phyloP scores from a whole-genome alignment of 2,113 vertebrate species.

The Barnardius zonarius region DNA sequence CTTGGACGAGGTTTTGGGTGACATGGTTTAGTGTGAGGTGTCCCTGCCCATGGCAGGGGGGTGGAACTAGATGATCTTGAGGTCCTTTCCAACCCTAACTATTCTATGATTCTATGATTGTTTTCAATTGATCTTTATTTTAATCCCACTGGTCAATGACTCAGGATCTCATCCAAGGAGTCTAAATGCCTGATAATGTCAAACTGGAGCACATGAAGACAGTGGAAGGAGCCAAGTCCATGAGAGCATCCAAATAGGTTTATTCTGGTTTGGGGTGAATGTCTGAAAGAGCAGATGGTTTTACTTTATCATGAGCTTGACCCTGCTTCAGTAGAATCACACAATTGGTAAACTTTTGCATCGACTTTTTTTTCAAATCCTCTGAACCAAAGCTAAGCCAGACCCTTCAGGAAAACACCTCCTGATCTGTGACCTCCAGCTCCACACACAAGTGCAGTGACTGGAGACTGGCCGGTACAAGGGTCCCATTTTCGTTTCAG shows the following conservation, averaged over 20 bases:
- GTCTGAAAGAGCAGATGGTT: neutral
- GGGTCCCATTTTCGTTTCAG: neutral
- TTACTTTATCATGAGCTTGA: neutral
- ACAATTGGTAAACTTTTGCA: neutral
- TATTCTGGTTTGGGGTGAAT: neutral
- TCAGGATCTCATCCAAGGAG: neutral
- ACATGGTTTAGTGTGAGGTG: too few species aligned
- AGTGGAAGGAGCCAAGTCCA: neutral
- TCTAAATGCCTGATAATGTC: neutral
- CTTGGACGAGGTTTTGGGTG: too few species aligned
- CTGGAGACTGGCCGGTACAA: neutral
- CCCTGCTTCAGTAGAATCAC: neutral
- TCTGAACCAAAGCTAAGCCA: neutral
- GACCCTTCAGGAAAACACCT: neutral
- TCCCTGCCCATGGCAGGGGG: too few species aligned
- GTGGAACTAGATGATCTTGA: too few species aligned
- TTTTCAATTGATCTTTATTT: neutral
- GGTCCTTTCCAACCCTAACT: too few species aligned
- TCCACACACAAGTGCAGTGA: neutral
- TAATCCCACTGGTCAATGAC: neutral
- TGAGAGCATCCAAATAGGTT: neutral
- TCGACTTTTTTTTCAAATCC: neutral
- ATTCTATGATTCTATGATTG: too few species aligned
- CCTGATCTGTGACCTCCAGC: neutral
- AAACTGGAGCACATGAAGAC: neutral